Evolutionary conservation across 2,888 invertebrate species (phyloP), one percentile per base, ranked within the genome.

Genomic region (Dorcus parallelipipedus): DNA sequence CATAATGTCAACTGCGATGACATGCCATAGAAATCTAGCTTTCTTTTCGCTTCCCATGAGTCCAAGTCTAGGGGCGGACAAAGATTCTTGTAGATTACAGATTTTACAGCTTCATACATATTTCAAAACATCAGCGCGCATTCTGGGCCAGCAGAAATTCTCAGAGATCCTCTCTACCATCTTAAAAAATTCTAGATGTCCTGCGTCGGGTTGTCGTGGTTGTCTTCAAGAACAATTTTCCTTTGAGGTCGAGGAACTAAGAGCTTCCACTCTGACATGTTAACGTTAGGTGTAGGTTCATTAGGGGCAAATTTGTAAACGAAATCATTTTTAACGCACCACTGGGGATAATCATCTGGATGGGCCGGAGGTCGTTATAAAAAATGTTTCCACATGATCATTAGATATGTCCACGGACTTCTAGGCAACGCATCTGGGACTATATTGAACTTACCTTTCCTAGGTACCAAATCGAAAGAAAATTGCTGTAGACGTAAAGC

Each of bases 131-230:
- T 38, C 48, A n/a, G 42, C 26, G 3, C 61, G 9, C 10, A 68
- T 38, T 14, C 14, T 14, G 14, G 14, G 14, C 14, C 14, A 1
- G 14, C 1, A 67, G 59, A 66, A 68, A 4, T 62, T 14, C 14
- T 60, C 56, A n/a, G 41, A 53, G 38, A 67, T 62, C 41, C 65
- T 20, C 40, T 54, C 23, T 5, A 67, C 20, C 26, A 67, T 67
- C 59, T 65, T 67, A 17, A 54, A 63, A 20, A 65, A 20, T 9
- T 64, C 65, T 8, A 68, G 62, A 54, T 66, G 63, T 23, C 48
- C 42, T 8, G 60, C 40, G 53, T 54, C 38, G 52, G 58, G 38
- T 57, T 43, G 51, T 65, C 63, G 58, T 66, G 67, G 61, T 43
- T 60, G 9, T 47, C 5, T 41, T 54, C 14, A 1, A 64, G 39